A percentile compares a stretch with the other conserved stretches of the same genome.
Conservation (phyloP, 1,140 invertebrate genomes). For the Pristionchus pacificus region DNA sequence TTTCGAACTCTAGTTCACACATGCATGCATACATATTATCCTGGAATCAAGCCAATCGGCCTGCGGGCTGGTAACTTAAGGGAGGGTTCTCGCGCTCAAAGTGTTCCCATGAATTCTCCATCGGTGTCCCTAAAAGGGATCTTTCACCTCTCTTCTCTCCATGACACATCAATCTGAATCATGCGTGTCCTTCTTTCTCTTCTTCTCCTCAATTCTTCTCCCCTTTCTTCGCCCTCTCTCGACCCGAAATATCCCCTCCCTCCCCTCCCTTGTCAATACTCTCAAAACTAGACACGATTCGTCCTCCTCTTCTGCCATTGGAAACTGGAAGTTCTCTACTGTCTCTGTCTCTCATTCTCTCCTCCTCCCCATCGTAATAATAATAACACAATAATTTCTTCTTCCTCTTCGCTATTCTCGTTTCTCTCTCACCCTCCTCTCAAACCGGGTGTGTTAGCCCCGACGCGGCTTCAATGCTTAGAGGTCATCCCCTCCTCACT, state of each 20-base stretch:
- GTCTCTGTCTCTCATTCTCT: not conserved
- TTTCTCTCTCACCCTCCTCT: conserved; percentile 8
- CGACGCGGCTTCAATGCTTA: too few species aligned
- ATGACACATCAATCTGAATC: conserved; percentile 9
- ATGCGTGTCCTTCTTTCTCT: conserved; percentile 9
- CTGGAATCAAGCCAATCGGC: too few species aligned
- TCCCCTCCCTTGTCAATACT: not conserved
- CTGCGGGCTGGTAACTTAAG: too few species aligned
- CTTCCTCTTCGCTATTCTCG: conserved; percentile 14
- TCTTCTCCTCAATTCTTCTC: conserved; percentile 20
- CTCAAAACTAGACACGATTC: conserved; percentile 12
- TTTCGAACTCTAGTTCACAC: too few species aligned
- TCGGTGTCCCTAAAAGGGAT: too few species aligned
- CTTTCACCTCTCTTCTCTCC: not conserved
- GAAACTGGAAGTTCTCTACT: not conserved
- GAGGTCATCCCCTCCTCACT: too few species aligned
- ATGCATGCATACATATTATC: too few species aligned
- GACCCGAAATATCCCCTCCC: not conserved
- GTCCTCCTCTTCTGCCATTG: not conserved
- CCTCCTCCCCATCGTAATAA: not conserved
- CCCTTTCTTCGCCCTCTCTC: conserved; percentile 16
- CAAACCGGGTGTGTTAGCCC: too few species aligned
- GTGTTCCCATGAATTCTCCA: too few species aligned
- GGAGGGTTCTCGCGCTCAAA: too few species aligned
- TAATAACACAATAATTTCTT: conserved; percentile 6